These are phyloP conservation scores for Holocentrus rufus DNA, from an alignment of 2,797 vertebrate genomes.

Conservation along the genomic window DNA sequence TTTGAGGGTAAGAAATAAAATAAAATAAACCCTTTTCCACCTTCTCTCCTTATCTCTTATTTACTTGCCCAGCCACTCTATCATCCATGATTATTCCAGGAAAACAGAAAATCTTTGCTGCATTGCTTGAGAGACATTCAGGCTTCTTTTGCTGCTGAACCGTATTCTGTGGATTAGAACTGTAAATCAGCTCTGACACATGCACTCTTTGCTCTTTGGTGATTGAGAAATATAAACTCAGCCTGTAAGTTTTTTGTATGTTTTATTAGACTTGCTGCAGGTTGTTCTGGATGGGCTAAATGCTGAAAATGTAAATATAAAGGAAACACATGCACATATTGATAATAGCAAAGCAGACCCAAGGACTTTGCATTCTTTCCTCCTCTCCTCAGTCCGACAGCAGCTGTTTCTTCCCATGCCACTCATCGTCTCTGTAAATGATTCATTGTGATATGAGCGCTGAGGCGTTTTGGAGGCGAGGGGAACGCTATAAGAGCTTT, in stretches of 20 bases:
- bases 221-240: no score
- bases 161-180: background rate
- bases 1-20: slow-evolving; percentile 16
- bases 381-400: background rate
- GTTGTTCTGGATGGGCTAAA: background rate
- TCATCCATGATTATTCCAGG: background rate
- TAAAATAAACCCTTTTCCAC: background rate
- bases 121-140: background rate
- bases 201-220: no score
- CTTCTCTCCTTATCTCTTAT: slow-evolving; percentile 20
- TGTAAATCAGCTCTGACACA: no score
- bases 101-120: background rate
- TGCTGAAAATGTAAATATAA: background rate
- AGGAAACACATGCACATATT: background rate
- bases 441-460: slow-evolving; percentile 60
- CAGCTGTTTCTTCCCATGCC: slow-evolving; percentile 72
- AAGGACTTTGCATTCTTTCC: background rate
- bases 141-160: background rate
- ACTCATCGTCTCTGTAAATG: slow-evolving; percentile 61
- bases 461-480: slow-evolving; percentile 7
- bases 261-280: no score
- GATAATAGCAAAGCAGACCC: background rate
- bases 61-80: background rate
- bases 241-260: no score
- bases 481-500: slow-evolving; percentile 57